Base-by-base conservation (phyloP, 2,113 vertebrate species). In the Peromyscus maniculatus region DNA sequence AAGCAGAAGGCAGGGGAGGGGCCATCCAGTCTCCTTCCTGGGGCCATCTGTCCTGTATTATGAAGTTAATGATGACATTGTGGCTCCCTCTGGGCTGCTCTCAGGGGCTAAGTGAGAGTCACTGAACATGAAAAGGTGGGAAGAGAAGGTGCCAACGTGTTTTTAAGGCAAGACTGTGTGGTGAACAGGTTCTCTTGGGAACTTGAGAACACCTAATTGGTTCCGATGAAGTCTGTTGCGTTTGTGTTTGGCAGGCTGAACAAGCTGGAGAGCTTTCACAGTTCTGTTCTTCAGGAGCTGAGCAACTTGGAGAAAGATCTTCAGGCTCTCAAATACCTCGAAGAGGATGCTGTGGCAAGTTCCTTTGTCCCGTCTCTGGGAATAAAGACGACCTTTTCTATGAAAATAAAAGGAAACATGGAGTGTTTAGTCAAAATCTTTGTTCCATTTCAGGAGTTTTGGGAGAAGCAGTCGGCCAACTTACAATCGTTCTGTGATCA, bases 211-310 rank as follows among this genome's bases (percentile, higher is more conserved):
- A 64, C 9, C 39, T 55, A 82, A 33, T 36, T 7, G 11, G 19
- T 57, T 7, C 57, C 57, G 62, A 0, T 94, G 49, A 92, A 26
- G 55, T 46, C 5, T 49, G 31, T 62, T 83, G 67, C 4, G 72
- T 87, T 95, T 71, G 2, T 19, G 1, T 49, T 82, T 64, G 0
- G 91, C 93, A 99, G 99, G 96, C 92, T 99, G 66, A 82, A 57
- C 80, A 98, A 99, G 97, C 90, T 99, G 75, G 98, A 99, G 52
- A 78, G 72, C 5, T 99, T 99, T 97, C 98, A 98, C 66, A 97
- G n/a, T 67, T 98, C 91, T 1, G 92, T 99, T 72, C 96, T 98
- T 80, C 98, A 98, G 87, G 99, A 99, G 46, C 96, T 99, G 95
- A 97, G 87, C 11, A 97, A 12, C 6, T 98, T 99, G 59, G 98